phyloP scores from a whole-genome alignment of 2,888 invertebrate genomes.

The Lochmaea capreae region DNA sequence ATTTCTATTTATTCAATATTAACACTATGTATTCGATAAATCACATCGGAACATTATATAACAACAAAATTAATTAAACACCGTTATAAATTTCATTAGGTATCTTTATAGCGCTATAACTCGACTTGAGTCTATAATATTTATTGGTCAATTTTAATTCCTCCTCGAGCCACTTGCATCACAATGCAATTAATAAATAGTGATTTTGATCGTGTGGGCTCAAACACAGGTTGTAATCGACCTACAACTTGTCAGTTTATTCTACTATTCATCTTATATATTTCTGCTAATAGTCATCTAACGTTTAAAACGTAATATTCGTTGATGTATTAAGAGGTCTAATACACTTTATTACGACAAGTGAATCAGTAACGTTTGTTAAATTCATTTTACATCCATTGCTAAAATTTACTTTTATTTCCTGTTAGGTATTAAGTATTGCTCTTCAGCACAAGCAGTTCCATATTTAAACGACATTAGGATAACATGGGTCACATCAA shows the following conservation, averaged over 20 bases:
- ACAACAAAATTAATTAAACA: background rate
- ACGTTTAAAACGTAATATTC: background rate
- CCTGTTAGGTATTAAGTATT: too few relatives aligned
- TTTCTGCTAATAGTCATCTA: conserved; percentile 13
- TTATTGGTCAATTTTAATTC: conserved; percentile 19
- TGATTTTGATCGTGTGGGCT: conserved; percentile 21
- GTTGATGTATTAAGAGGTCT: background rate
- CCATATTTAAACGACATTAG: too few relatives aligned
- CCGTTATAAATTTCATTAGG: background rate
- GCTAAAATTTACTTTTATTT: too few relatives aligned
- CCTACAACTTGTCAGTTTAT: conserved; percentile 20
- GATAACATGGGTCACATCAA: too few relatives aligned
- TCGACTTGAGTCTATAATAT: background rate
- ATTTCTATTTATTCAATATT: background rate
- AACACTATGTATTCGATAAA: background rate
- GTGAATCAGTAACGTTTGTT: too few relatives aligned
- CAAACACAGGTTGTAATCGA: conserved; percentile 22
- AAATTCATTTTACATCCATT: too few relatives aligned
- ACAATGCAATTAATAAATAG: conserved; percentile 18
- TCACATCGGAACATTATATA: background rate
- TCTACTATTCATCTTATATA: conserved; percentile 8
- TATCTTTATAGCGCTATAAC: background rate
- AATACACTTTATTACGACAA: too few relatives aligned
- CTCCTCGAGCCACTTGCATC: conserved; percentile 12
- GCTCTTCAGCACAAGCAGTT: too few relatives aligned